Percentiles rank a stretch among this genome's conserved stretches.
Conservation (phyloP, 2,888 invertebrate species). For the Leptinotarsa haldemani region DNA sequence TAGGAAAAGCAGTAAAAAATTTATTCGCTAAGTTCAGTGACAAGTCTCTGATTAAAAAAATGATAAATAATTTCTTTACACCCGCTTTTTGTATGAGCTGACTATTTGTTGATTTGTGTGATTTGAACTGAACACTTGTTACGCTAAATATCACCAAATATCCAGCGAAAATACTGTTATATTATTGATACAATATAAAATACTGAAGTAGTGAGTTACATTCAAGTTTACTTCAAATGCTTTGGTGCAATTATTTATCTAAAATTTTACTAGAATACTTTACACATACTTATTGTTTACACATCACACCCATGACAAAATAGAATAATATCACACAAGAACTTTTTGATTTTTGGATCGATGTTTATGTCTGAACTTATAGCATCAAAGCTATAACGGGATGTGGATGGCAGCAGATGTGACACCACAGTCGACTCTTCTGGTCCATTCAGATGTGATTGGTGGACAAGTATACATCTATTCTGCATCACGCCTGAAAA, state of each 20-base stretch:
- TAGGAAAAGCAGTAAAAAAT: too few species aligned
- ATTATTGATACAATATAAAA: too few species aligned
- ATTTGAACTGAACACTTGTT: background rate
- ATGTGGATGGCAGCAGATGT: slow-evolving; percentile 62
- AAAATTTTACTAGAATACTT: background rate
- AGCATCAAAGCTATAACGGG: slow-evolving; percentile 63
- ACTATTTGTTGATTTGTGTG: background rate
- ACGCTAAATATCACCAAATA: background rate
- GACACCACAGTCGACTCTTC: slow-evolving; percentile 56
- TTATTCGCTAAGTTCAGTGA: too few species aligned
- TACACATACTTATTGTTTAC: background rate
- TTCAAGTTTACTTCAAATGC: background rate
- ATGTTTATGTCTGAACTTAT: slow-evolving; percentile 53
- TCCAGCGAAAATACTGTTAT: too few species aligned
- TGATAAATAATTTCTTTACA: too few species aligned
- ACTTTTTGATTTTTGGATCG: background rate
- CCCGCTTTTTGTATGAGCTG: background rate
- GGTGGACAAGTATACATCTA: slow-evolving; percentile 58
- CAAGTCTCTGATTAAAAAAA: too few species aligned
- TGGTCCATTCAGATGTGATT: slow-evolving; percentile 47
- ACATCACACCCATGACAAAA: slow-evolving; percentile 2
- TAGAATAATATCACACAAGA: background rate
- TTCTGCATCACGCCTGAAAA: slow-evolving; percentile 70
- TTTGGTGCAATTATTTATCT: background rate
- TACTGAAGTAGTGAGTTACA: background rate